Conservation (phyloP, 2,797 vertebrate species). For the Hypotaenidia okinawae region DNA sequence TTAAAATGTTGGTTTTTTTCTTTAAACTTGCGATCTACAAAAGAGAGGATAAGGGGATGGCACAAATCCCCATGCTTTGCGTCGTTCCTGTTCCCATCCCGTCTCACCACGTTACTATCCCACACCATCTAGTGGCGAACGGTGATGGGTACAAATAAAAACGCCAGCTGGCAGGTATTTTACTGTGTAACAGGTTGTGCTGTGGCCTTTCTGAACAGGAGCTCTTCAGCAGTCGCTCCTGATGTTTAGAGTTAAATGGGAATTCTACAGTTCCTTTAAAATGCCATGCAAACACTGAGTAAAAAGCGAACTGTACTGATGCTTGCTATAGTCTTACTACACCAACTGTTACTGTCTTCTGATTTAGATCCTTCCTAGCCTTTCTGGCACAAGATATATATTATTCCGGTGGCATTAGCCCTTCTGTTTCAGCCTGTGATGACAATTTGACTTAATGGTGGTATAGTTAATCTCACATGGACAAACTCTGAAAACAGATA, state of each 20-base stretch:
- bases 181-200: background rate
- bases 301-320: background rate
- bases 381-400: background rate
- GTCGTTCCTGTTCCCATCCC: background rate
- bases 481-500: background rate
- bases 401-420: background rate
- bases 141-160: background rate
- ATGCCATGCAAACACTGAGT: background rate
- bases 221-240: background rate
- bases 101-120: background rate
- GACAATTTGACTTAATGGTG: background rate
- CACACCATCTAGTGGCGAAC: constrained; percentile 63
- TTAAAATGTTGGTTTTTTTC: background rate
- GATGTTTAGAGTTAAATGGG: background rate
- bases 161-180: background rate
- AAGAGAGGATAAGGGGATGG: background rate
- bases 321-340: background rate
- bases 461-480: background rate
- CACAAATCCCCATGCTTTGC: background rate
- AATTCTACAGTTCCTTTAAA: background rate
- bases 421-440: background rate
- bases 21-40: background rate
- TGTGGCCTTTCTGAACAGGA: background rate
- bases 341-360: background rate
- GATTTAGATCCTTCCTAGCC: background rate